Evolutionary conservation across 2,888 invertebrate species (phyloP), one percentile per base, ranked within the genome.

Genomic region (Erebia aethiops): DNA sequence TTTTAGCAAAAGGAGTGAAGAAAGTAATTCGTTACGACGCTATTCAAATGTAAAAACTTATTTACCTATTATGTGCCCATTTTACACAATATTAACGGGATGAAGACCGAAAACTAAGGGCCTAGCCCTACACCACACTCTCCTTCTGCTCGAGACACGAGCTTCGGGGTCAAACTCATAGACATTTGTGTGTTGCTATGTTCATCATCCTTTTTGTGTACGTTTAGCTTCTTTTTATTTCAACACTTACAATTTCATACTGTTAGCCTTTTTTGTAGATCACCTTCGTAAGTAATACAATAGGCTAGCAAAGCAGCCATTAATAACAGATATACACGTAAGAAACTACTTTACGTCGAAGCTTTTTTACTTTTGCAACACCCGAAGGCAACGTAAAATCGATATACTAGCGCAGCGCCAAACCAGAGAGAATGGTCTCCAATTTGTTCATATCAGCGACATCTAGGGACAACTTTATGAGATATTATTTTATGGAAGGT

Each of bases 111-210:
- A 92, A 89, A 87, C 87, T 88, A 89, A 91, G 91, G 92, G 92
- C 92, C 89, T 84, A 85, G 92, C 92, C 93, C 92, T 91, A 89
- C 91, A 89, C 89, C 87, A 85, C 91, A 89, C 90, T 88, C 89
- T 85, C 87, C 87, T 88, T 88, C 89, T 89, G 90, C 90, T 91
- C 89, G 87, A 91, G 88, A 92, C 91, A 92, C 90, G 90, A 92
- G 92, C 92, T 90, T 91, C 92, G 93, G 92, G 93, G 93, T 93
- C 93, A 93, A 93, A 92, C 86, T 92, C 93, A 92, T 92, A 93
- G 93, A 93, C 89, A 90, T 84, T 80, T 81, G 77, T 84, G 91
- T 86, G 91, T 92, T 93, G 89, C 93, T 88, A 88, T 81, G 61
- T 46, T 68, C 41, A 43, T 68, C 70, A 68, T 64, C 61, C 58